Percentiles rank a stretch among this genome's conserved stretches.
These are phyloP conservation scores for Goniozus legneri DNA, from an alignment of 1,140 invertebrate genomes.

Conservation along the genomic window DNA sequence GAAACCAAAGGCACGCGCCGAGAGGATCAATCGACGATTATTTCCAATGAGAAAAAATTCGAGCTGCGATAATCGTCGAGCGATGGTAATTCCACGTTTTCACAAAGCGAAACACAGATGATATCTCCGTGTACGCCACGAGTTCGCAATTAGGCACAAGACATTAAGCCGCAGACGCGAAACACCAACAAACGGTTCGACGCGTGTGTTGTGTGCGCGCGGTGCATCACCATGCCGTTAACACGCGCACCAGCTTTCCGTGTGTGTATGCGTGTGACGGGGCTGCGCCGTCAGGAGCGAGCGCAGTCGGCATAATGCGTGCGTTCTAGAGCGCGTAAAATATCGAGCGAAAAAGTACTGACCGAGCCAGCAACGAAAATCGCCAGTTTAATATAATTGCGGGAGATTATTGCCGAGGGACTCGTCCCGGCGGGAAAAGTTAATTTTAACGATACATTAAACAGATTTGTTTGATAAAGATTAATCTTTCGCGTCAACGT, in stretches of 20 bases:
- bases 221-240: conserved; percentile 9
- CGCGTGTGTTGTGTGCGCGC: not conserved
- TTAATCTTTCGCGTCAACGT: no score
- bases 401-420: not conserved
- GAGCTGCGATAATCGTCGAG: conserved; percentile 8
- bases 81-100: conserved; percentile 40
- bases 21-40: no score
- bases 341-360: conserved; percentile 41
- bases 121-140: conserved; percentile 34
- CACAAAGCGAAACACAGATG: conserved; percentile 34
- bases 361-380: conserved; percentile 9
- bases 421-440: no score
- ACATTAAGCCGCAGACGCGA: conserved; percentile 15
- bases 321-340: conserved; percentile 53
- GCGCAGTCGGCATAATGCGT: conserved; percentile 43
- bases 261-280: conserved; percentile 11
- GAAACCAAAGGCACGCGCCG: no score
- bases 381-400: not conserved
- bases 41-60: not conserved
- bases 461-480: no score
- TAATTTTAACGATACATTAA: no score
- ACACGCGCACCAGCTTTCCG: not conserved
- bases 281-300: conserved; percentile 24
- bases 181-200: not conserved
- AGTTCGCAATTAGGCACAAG: conserved; percentile 35